These are phyloP conservation scores for Apodemia zela DNA, from an alignment of 2,888 invertebrate species.

Conservation along the genomic window DNA sequence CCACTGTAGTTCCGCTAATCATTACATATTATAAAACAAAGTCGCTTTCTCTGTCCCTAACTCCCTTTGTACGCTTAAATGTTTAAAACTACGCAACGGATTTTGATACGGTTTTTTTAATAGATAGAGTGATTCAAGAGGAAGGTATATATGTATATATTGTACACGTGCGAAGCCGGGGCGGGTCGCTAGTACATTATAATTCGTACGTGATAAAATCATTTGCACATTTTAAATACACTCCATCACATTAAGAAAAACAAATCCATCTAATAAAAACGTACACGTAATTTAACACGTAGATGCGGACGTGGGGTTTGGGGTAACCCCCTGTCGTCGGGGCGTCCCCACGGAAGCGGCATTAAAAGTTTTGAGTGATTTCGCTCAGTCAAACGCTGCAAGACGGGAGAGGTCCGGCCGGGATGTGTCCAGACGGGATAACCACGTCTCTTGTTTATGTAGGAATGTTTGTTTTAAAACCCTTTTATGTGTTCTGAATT, in stretches of 20 bases:
- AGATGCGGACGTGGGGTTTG: slow-evolving; percentile 28
- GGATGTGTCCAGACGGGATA: slow-evolving; percentile 38
- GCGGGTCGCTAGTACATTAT: too few species aligned
- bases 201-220: background rate
- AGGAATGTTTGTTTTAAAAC: background rate
- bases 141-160: too few species aligned
- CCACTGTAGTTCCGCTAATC: too few species aligned
- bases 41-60: too few species aligned
- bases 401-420: slow-evolving; percentile 61
- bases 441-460: background rate
- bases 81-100: too few species aligned
- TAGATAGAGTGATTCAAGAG: too few species aligned
- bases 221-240: background rate
- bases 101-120: too few species aligned
- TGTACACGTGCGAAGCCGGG: too few species aligned
- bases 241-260: slow-evolving; percentile 22
- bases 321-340: slow-evolving; percentile 25
- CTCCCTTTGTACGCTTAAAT: too few species aligned
- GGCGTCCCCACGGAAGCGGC: slow-evolving; percentile 67
- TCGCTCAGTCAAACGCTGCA: slow-evolving; percentile 76
- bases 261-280: slow-evolving; percentile 32
- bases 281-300: slow-evolving; percentile 38
- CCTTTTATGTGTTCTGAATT: background rate
- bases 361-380: slow-evolving; percentile 80
- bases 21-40: too few species aligned